Conservation (phyloP, 1,140 invertebrate genomes). For the Trissolcus basalis region DNA sequence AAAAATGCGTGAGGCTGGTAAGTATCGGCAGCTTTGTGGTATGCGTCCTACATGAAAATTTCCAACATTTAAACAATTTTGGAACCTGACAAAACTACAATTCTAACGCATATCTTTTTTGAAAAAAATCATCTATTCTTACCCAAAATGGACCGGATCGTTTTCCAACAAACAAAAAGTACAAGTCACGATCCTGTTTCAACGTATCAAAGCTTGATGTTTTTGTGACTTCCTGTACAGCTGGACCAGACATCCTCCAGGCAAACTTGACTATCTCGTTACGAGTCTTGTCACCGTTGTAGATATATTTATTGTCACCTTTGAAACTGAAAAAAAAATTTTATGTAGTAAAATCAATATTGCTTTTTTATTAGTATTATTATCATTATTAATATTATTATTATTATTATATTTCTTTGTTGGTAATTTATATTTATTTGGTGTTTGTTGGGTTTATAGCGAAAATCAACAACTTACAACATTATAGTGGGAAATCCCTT, state of each 20-base stretch:
- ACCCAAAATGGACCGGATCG: conserved; percentile 87
- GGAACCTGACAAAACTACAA: background rate
- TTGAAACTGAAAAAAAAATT: conserved; percentile 84
- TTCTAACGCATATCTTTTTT: background rate
- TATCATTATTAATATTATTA: too few relatives aligned
- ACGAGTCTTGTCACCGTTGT: conserved; percentile 91
- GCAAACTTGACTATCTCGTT: conserved; percentile 97
- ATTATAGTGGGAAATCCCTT: conserved; percentile 96
- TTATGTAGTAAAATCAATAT: too few relatives aligned
- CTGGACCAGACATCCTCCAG: conserved; percentile 89
- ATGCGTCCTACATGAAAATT: conserved; percentile 79
- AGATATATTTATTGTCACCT: conserved; percentile 87
- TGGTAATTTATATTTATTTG: conserved; percentile 11
- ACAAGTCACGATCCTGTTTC: conserved; percentile 85
- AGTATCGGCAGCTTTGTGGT: conserved; percentile 82
- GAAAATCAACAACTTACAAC: conserved; percentile 93
- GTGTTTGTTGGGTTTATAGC: too few relatives aligned
- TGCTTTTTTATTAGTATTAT: conserved; percentile 1
- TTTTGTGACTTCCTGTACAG: conserved; percentile 87
- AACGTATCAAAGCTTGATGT: conserved; percentile 86
- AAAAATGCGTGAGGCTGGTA: conserved; percentile 91
- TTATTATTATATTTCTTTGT: background rate
- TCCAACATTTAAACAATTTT: conserved; percentile 17
- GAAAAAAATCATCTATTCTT: conserved; percentile 55
- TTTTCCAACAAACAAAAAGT: conserved; percentile 92